Evolutionary conservation across 2,113 vertebrate genomes (phyloP).

Genomic region (Labeo rohita): DNA sequence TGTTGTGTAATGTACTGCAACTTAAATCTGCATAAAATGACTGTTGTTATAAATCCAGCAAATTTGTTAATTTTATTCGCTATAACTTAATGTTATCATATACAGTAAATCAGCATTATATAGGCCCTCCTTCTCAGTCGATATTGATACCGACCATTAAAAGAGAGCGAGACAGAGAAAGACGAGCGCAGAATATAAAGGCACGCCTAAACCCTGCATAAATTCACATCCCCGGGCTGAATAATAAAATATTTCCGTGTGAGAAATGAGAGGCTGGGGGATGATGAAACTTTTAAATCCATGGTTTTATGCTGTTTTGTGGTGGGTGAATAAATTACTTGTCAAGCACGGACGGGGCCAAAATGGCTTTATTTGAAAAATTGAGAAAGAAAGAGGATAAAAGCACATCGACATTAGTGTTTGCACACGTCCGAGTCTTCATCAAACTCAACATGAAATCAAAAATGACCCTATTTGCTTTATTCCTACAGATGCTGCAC

Average conservation of each 20-base stretch:
- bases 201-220: conserved; percentile 41
- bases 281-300: conserved; percentile 56
- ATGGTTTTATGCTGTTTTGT: conserved; percentile 39
- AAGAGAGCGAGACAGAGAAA: neutral
- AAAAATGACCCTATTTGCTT: neutral
- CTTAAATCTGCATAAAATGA: too few relatives aligned
- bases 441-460: neutral
- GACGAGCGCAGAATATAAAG: conserved; percentile 31
- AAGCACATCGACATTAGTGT: neutral
- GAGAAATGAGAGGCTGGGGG: conserved; percentile 39
- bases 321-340: conserved; percentile 52
- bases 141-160: neutral
- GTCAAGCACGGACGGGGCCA: conserved; percentile 35
- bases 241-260: conserved; percentile 40
- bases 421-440: neutral
- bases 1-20: too few relatives aligned
- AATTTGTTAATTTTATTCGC: too few relatives aligned
- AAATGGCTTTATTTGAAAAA: conserved; percentile 50
- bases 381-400: conserved; percentile 18
- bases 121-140: too few relatives aligned
- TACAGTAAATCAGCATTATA: too few relatives aligned
- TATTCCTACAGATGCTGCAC: neutral
- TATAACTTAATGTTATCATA: too few relatives aligned
- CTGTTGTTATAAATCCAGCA: too few relatives aligned
- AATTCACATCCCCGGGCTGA: conserved; percentile 44